Evolutionary conservation across 2,888 invertebrate species (phyloP).

Genomic region (Alcis repandata): DNA sequence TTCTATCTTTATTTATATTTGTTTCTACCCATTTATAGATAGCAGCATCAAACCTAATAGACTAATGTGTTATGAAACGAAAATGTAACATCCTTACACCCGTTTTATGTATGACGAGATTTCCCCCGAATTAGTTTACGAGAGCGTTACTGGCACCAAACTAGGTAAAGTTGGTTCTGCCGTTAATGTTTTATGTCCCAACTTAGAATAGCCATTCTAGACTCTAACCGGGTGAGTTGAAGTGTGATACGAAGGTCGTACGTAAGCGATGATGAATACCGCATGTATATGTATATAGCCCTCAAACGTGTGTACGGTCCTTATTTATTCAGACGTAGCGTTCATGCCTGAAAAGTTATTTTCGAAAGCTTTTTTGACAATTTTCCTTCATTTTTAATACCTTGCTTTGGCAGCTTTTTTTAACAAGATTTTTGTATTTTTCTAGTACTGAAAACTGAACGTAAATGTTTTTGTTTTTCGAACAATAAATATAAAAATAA

Average conservation of each 20-base stretch:
- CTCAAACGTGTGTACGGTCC: slow-evolving; percentile 2
- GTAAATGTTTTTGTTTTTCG: no score
- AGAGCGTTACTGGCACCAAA: slow-evolving; percentile 21
- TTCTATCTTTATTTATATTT: no score
- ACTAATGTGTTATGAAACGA: neutral
- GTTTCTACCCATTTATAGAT: no score
- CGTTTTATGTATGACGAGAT: slow-evolving; percentile 21
- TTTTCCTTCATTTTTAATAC: no score
- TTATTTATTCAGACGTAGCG: neutral
- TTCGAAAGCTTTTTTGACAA: neutral
- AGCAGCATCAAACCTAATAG: neutral
- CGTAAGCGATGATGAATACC: slow-evolving; percentile 7
- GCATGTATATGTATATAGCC: slow-evolving; percentile 6
- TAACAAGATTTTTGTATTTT: no score
- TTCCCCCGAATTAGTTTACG: slow-evolving; percentile 26
- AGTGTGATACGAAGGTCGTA: slow-evolving; percentile 11
- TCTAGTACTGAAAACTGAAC: no score
- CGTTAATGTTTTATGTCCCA: slow-evolving; percentile 29
- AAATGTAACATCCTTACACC: slow-evolving; percentile 12
- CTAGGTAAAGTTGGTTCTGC: slow-evolving; percentile 15
- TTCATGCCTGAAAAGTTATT: neutral
- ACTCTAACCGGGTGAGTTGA: slow-evolving; percentile 12
- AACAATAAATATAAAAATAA: no score
- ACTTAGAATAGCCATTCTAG: slow-evolving; percentile 23
- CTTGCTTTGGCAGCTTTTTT: no score